Evolutionary conservation across 2,888 invertebrate species (phyloP), one percentile per base, ranked within the genome.

Genomic region (Patella pellucida): DNA sequence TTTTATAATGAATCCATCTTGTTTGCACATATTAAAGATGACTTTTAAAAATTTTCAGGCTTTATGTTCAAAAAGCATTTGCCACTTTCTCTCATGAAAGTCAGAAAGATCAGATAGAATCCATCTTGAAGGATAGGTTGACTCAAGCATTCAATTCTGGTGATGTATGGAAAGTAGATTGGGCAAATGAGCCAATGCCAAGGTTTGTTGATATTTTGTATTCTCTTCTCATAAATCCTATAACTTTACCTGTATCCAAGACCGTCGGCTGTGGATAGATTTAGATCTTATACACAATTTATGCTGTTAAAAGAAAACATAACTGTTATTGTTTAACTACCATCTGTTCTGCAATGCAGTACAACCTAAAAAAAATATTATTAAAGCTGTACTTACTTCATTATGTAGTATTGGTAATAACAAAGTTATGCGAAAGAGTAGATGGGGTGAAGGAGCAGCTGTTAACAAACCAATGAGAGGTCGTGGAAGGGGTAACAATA

Each of bases 31-130:
- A n/a, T 70, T 15, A 31, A 4, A 14, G n/a, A 3, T 51, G n/a
- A n/a, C n/a, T n/a, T n/a, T n/a, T n/a, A n/a, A n/a, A n/a, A n/a
- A 50, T 16, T 69, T 83, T 0, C 74, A 88, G 87, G 74, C 81
- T 83, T 85, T 99, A 97, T 92, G 97, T 98, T 19, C 95, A 95
- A 87, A 94, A 96, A 81, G 97, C 98, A 88, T 98, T 97, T 92
- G 95, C 95, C 70, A 96, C 96, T 91, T 97, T 97, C 88, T 94
- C 94, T 87, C 95, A 96, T 16, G 94, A 94, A 78, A 94, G 96
- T 84, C 97, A 98, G 90, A 96, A 96, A 90, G 97, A 98, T 92
- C 95, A 96, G 92, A 96, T 98, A 78, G 97, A 98, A 90, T 96
- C 96, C 82, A 96, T 96, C 87, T 93, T 99, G 76, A 97, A 97